Conservation (phyloP, 2,888 invertebrate genomes). For the Dascillus cervinus region DNA sequence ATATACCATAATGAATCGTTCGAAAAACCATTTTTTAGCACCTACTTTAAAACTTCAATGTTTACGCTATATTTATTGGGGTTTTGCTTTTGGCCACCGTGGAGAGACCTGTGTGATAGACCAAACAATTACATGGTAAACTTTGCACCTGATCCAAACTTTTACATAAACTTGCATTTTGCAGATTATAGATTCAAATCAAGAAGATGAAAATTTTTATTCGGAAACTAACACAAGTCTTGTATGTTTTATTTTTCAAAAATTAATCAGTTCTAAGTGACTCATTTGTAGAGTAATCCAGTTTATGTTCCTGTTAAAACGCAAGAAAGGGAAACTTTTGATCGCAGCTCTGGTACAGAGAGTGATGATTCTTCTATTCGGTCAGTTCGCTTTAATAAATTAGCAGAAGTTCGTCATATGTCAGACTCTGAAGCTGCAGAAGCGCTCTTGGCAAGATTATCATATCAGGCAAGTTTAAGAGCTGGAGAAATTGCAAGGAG, state of each 20-base stretch:
- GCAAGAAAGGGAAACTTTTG: constrained; percentile 47
- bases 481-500: constrained; percentile 72
- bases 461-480: constrained; percentile 86
- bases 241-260: constrained; percentile 40
- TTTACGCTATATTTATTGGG: constrained; percentile 87
- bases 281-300: constrained; percentile 67
- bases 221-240: constrained; percentile 59
- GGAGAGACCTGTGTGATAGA: constrained; percentile 70
- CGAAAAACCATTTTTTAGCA: constrained; percentile 92
- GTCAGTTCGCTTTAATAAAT: constrained; percentile 76
- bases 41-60: constrained; percentile 91
- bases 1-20: constrained; percentile 77
- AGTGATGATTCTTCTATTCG: constrained; percentile 79
- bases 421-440: constrained; percentile 87
- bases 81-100: constrained; percentile 81
- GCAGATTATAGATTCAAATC: constrained; percentile 65
- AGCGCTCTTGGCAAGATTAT: constrained; percentile 83
- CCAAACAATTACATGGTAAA: constrained; percentile 58
- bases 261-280: neutral
- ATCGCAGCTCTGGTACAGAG: constrained; percentile 64
- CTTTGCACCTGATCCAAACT: neutral
- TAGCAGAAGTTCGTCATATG: constrained; percentile 85
- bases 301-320: constrained; percentile 85
- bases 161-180: constrained; percentile 23
- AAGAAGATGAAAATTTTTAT: constrained; percentile 73